Conservation (phyloP, 2,888 invertebrate genomes). For the Tenthredo livida region DNA sequence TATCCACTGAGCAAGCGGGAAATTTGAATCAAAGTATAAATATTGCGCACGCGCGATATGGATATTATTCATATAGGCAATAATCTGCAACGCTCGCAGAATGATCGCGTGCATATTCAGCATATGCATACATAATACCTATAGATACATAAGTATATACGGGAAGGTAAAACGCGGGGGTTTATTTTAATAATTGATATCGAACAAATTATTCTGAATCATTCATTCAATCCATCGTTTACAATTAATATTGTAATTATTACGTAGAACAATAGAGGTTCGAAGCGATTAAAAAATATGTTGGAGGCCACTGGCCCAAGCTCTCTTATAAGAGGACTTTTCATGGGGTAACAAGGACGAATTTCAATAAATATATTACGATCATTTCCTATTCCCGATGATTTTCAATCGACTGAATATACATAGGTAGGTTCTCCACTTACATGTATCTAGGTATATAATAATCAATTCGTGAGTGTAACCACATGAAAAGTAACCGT, state of each 20-base stretch:
- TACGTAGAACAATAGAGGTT: slow-evolving; percentile 68
- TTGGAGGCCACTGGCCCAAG: slow-evolving; percentile 71
- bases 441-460: not conserved
- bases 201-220: slow-evolving; percentile 46
- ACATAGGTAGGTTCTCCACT: not conserved
- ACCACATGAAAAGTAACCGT: slow-evolving; percentile 44
- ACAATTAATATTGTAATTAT: slow-evolving; percentile 42
- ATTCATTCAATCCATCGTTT: slow-evolving; percentile 49
- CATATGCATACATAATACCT: not conserved
- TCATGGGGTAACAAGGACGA: slow-evolving; percentile 23
- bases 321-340: slow-evolving; percentile 72
- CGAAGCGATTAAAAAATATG: slow-evolving; percentile 76
- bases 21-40: not conserved
- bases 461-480: slow-evolving; percentile 23
- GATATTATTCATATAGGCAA: not conserved
- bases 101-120: not conserved
- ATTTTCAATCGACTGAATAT: not conserved
- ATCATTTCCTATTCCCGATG: not conserved
- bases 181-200: slow-evolving; percentile 61
- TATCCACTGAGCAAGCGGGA: not conserved
- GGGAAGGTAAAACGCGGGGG: slow-evolving; percentile 10
- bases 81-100: not conserved
- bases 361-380: slow-evolving; percentile 13
- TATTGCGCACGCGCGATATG: not conserved
- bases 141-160: slow-evolving; percentile 3